Evolutionary conservation across 2,113 vertebrate genomes (phyloP).

Genomic region (Oophaga pumilio): DNA sequence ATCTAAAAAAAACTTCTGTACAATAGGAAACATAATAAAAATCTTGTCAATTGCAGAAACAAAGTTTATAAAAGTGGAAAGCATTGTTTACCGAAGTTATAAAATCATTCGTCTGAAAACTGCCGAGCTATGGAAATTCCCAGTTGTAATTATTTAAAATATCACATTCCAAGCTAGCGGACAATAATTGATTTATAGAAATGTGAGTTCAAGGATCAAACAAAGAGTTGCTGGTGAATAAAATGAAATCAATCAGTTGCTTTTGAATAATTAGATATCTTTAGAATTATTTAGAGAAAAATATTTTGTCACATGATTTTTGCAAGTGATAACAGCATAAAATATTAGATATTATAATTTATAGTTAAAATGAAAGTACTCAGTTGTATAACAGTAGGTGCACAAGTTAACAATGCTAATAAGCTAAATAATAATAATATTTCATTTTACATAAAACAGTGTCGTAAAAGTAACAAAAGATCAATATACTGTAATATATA

Average conservation of each 20-base stretch:
- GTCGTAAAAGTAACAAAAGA: too few relatives aligned
- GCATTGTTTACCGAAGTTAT: slow-evolving; percentile 31
- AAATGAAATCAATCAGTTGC: background rate
- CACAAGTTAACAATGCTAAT: background rate
- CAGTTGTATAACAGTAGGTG: background rate
- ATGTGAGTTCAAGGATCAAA: slow-evolving; percentile 25
- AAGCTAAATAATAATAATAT: background rate
- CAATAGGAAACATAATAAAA: slow-evolving; percentile 28
- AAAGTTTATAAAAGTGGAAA: slow-evolving; percentile 39
- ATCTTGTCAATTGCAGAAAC: slow-evolving; percentile 6
- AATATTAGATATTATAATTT: background rate
- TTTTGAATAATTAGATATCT: slow-evolving; percentile 22
- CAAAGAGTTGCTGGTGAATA: background rate
- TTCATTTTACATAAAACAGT: too few relatives aligned
- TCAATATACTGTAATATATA: too few relatives aligned
- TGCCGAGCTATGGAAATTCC: slow-evolving; percentile 13
- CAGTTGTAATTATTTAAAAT: slow-evolving; percentile 44
- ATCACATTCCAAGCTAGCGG: slow-evolving; percentile 21
- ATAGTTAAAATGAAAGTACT: background rate
- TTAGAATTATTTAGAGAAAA: slow-evolving; percentile 29
- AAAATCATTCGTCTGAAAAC: slow-evolving; percentile 14
- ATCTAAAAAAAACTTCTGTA: slow-evolving; percentile 25
- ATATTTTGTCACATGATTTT: background rate
- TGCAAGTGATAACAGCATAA: background rate
- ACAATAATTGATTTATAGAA: slow-evolving; percentile 49